Evolutionary conservation across 2,888 invertebrate genomes (phyloP).

Genomic region (Eledona agricola): DNA sequence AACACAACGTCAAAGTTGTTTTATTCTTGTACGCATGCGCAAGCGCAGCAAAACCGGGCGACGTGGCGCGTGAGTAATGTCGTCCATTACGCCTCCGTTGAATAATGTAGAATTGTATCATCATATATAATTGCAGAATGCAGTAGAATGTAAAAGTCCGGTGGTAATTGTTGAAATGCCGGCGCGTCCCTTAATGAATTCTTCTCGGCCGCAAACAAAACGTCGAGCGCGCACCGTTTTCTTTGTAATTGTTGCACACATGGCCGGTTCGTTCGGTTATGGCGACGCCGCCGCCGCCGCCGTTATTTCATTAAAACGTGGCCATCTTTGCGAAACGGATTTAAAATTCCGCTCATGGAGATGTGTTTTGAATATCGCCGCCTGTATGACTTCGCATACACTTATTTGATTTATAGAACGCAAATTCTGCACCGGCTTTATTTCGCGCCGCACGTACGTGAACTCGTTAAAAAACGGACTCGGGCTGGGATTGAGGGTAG

Average conservation of each 20-base stretch:
- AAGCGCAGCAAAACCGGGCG: no score
- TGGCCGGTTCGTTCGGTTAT: slow-evolving; percentile 55
- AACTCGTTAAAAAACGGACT: slow-evolving; percentile 30
- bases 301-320: slow-evolving; percentile 60
- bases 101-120: no score
- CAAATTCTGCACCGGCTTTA: slow-evolving; percentile 34
- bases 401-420: slow-evolving; percentile 61
- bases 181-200: slow-evolving; percentile 33
- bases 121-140: no score
- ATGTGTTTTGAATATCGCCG: slow-evolving; percentile 59
- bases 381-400: slow-evolving; percentile 57
- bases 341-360: slow-evolving; percentile 60
- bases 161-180: no score
- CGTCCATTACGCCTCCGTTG: no score
- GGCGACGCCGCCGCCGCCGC: slow-evolving; percentile 48
- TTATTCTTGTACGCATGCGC: no score
- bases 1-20: no score
- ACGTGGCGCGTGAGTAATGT: no score
- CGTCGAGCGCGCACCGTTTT: slow-evolving; percentile 47
- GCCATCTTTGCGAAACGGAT: slow-evolving; percentile 61
- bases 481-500: slow-evolving; percentile 4
- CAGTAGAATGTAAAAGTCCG: no score
- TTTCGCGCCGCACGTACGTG: slow-evolving; percentile 33
- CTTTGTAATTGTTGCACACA: slow-evolving; percentile 53
- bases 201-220: slow-evolving; percentile 31